Evolutionary conservation across 2,113 vertebrate species (phyloP).

Genomic region (Irena cyanogastra): DNA sequence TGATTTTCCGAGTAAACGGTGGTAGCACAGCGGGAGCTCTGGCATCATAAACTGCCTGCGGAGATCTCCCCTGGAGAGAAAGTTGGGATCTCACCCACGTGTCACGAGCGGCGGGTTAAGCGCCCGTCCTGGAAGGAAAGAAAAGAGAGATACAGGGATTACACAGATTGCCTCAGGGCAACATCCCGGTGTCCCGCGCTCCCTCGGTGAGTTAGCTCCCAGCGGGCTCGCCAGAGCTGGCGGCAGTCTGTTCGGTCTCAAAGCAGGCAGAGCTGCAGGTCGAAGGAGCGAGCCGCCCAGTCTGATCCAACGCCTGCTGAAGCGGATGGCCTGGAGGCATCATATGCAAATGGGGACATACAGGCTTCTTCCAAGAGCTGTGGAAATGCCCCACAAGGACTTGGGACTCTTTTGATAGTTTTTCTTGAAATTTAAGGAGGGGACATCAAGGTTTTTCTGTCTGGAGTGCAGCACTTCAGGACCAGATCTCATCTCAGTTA

Average conservation of each 20-base stretch:
- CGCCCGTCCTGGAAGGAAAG: background rate
- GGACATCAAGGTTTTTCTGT: background rate
- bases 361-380: background rate
- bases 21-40: background rate
- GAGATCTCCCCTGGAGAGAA: background rate
- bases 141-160: background rate
- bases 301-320: background rate
- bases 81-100: background rate
- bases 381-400: background rate
- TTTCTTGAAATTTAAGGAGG: background rate
- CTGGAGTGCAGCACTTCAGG: background rate
- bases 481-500: background rate
- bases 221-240: background rate
- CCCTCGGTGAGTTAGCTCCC: background rate
- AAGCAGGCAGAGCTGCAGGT: background rate
- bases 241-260: background rate
- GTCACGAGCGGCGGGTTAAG: background rate
- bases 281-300: background rate
- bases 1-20: background rate
- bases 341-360: background rate
- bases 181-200: background rate
- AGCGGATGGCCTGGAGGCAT: conserved; percentile 26
- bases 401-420: background rate
- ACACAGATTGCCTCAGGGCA: background rate
- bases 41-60: background rate